These are phyloP conservation scores for Lota lota DNA, from an alignment of 2,113 vertebrate genomes.

Conservation along the genomic window DNA sequence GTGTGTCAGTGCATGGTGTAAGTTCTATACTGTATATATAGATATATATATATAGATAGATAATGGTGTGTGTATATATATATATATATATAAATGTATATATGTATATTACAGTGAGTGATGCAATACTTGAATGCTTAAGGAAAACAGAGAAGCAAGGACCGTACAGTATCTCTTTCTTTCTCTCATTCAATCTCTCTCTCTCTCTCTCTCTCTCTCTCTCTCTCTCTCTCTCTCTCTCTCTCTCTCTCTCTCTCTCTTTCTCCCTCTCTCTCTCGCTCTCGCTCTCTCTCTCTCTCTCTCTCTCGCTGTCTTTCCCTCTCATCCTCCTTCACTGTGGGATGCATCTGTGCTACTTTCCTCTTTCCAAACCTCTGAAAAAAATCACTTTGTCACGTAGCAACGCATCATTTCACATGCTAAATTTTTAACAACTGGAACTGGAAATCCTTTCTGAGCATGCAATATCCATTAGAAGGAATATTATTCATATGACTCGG, in stretches of 20 bases:
- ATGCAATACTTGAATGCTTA: neutral
- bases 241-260: too few relatives aligned
- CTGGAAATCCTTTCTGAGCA: slow-evolving; percentile 78
- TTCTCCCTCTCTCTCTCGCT: neutral
- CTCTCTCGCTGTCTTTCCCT: slow-evolving; percentile 1
- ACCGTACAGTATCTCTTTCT: too few relatives aligned
- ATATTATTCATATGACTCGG: slow-evolving; percentile 78
- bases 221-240: too few relatives aligned
- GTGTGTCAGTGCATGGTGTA: too few relatives aligned
- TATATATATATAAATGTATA: neutral
- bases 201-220: too few relatives aligned
- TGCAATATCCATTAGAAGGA: slow-evolving; percentile 77
- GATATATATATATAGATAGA: too few relatives aligned
- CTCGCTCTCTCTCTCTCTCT: neutral
- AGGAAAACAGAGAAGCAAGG: neutral
- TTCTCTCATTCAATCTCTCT: too few relatives aligned
- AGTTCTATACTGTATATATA: too few relatives aligned
- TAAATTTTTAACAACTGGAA: slow-evolving; percentile 76
- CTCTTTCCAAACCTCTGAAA: slow-evolving; percentile 61
- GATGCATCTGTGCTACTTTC: slow-evolving; percentile 51
- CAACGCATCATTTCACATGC: slow-evolving; percentile 76
- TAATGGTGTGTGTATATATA: neutral
- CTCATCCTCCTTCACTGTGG: slow-evolving; percentile 38
- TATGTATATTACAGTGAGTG: neutral
- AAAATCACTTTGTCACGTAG: slow-evolving; percentile 80